phyloP scores from a whole-genome alignment of 2,797 vertebrate species.

The Oophaga sylvatica region DNA sequence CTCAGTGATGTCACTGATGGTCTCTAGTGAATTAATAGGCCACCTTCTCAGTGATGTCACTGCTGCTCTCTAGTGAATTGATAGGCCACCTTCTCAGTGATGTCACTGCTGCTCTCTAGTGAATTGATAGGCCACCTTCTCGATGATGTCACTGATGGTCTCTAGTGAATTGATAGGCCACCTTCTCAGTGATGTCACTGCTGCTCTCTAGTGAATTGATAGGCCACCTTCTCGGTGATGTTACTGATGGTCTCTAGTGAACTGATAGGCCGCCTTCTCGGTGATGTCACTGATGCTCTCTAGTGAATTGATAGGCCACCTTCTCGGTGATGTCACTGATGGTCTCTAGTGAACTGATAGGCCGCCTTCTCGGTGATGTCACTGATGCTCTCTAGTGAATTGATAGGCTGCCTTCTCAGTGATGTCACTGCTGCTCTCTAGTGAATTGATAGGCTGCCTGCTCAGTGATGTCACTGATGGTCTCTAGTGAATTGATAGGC shows the following conservation, averaged over 20 bases:
- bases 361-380: slow-evolving; percentile 2
- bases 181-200: background rate
- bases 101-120: background rate
- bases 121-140: background rate
- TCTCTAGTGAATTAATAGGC: slow-evolving; percentile 1
- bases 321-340: background rate
- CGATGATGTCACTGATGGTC: background rate
- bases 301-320: background rate
- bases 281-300: background rate
- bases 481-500: slow-evolving; percentile 15
- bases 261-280: background rate
- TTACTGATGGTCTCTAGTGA: background rate
- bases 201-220: background rate
- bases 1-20: background rate
- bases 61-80: background rate
- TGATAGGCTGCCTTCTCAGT: background rate
- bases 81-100: background rate
- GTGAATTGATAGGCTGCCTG: background rate
- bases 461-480: background rate
- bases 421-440: background rate
- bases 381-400: background rate
- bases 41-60: background rate
- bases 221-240: background rate
- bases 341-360: slow-evolving; percentile 1
- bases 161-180: background rate